Conservation (phyloP, 2,888 invertebrate genomes). For the Heliconius ethilla region DNA sequence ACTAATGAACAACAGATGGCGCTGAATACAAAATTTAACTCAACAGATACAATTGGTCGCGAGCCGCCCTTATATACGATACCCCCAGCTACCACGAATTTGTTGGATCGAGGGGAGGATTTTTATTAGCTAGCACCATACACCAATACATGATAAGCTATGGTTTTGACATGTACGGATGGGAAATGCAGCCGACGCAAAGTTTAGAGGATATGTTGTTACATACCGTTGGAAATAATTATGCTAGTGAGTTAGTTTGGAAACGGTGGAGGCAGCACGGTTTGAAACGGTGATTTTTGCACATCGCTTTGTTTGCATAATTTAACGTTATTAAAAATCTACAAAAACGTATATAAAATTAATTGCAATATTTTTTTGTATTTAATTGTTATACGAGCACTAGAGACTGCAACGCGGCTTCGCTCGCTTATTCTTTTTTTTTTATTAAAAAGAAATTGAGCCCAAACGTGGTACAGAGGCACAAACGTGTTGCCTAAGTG, state of each 20-base stretch:
- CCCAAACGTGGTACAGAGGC: background rate
- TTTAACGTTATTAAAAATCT: background rate
- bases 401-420: no score
- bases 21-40: conserved; percentile 37
- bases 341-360: no score
- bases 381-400: no score
- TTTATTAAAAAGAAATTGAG: background rate
- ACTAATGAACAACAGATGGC: conserved; percentile 44
- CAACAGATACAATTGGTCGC: conserved; percentile 87
- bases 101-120: conserved; percentile 88
- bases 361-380: no score
- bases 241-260: conserved; percentile 78
- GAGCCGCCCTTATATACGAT: conserved; percentile 88
- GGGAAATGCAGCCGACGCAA: conserved; percentile 63
- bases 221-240: conserved; percentile 76
- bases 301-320: conserved; percentile 1
- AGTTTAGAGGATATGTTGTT: conserved; percentile 77
- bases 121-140: conserved; percentile 87
- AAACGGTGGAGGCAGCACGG: conserved; percentile 13
- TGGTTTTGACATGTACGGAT: conserved; percentile 59
- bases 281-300: conserved; percentile 8
- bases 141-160: conserved; percentile 80
- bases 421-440: no score
- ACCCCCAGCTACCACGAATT: conserved; percentile 85
- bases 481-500: background rate